Base-by-base conservation (phyloP, 1,140 invertebrate species). In the Ostrea edulis region DNA sequence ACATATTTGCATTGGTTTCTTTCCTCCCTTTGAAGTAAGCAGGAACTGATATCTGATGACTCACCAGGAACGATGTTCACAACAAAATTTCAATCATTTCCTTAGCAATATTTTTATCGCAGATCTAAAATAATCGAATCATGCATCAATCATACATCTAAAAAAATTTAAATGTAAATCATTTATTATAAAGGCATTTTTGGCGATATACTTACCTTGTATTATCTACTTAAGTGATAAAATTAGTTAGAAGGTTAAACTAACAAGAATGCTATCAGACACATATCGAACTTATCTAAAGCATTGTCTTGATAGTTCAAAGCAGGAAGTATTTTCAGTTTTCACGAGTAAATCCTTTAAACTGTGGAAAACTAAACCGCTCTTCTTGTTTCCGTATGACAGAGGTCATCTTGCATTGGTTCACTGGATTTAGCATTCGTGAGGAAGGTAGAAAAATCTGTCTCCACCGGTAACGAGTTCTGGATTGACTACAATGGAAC, bases 341-440 rank as follows among this genome's bases (percentile, higher is more conserved):
- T 77, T 77, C 29, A 29, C 68, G 14, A 29, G 68, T 77, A 22
- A 25, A 22, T 35, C 25, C 68, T 29, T 9, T 77, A 25, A 77
- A 35, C 25, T 77, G 68, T 29, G 12, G 68, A 77, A 77, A 77
- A 62, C 35, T 9, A 77, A 44, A 62, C n/a, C 55, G 20, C 7
- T 20, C 7, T 62, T 62, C 20, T 20, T 62, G 17, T 62, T 20
- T 62, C 7, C 55, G 55, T 20, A 0, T 17, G n/a, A 29, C 68
- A 77, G 68, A 77, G 68, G 68, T 77, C 68, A 11, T 77, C 68
- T 77, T 77, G 68, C 12, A 29, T 77, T 25, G 68, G 68, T 77
- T 77, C 68, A 25, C 68, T 77, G 68, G 68, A 77, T 29, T 77
- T 77, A 25, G 8, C 68, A 2, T 25, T 77, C 9, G 68, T 77